Base-by-base conservation (phyloP, 1,140 invertebrate species). In the Neodiprion fabricii region DNA sequence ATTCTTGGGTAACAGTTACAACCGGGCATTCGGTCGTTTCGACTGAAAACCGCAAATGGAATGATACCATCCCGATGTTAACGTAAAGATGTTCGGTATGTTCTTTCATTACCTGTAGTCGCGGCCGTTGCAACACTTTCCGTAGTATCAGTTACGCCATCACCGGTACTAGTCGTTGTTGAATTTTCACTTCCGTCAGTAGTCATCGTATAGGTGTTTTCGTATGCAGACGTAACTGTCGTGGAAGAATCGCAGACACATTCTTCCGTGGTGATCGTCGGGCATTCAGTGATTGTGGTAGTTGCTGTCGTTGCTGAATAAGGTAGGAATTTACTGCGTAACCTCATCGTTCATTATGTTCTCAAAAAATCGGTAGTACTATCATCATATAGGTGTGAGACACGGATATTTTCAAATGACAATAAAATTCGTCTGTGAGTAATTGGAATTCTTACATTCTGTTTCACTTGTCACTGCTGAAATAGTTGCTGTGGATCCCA, bases 1-100 rank as follows among this genome's bases (percentile, higher is more conserved):
- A 69, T 69, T 69, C 67, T 69, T 69, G 21, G 1, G 67, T 69
- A 21, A 69, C 40, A 23, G 67, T 69, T 23, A 69, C 40, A 21
- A 69, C 23, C 4, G 67, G 67, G n/a, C 67, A 69, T 23, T 69
- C 21, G 21, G 67, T 69, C 7, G 67, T 69, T 47, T 40, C 28
- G 28, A 14, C 67, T 69, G 11, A 23, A 21, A 69, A 21, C 21
- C 12, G 23, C 7, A 14, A 7, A 21, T 23, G 40, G 11, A 9
- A 23, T 69, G 12, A 23, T 9, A 21, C 12, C 67, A 11, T 23
- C 12, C 21, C 17, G n/a, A 17, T 21, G 5, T 21, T 17, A 23
- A 23, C 11, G n/a, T 47, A 11, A 69, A 0, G 12, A 11, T 11
- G n/a, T 23, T 69, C 67, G 4, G 11, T 69, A 17, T 14, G 12